Base-by-base conservation (phyloP, 2,797 vertebrate species). In the Passerculus sandwichensis region DNA sequence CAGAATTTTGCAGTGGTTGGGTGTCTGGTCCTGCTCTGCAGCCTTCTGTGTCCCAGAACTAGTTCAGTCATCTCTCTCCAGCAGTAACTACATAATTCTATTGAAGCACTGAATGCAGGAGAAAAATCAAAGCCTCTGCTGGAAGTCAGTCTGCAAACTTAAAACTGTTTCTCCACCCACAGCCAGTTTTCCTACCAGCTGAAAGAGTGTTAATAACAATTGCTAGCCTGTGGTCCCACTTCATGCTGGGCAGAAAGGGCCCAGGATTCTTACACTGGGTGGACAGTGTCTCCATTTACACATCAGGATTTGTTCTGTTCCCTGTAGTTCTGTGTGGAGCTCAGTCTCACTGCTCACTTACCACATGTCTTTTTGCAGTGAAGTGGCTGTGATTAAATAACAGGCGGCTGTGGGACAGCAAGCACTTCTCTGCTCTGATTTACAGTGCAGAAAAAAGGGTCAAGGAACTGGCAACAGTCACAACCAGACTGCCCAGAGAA, bases 291-390 rank as follows among this genome's bases (percentile, higher is more conserved):
- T 65, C 56, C 13, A 16, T 48, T 22, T 22, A 7, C 13, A 4
- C 3, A 10, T 38, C n/a, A 57, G 8, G 14, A 13, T 26, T 70
- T 69, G 18, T 74, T 13, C 84, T 82, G 22, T 21, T 65, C 50
- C 22, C 26, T 34, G 56, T 17, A 51, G 32, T 6, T 76, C 42
- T 77, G 22, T 57, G 25, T 61, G 59, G 27, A 50, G 9, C 32
- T 40, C 44, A 65, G 30, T 62, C 22, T 5, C 2, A 0, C 0
- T 19, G 5, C 20, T 61, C 32, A 44, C n/a, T 30, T 18, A 10
- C 18, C 44, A 8, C 2, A 10, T 30, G 19, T 44, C 45, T 53
- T 71, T 66, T 40, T 27, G 38, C 60, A 62, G 17, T 29, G 54
- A 36, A 26, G 27, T 34, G 25, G 56, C 40, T 69, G 50, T 48